Base-by-base conservation (phyloP, 2,888 invertebrate genomes). In the Agrotis ipsilon region DNA sequence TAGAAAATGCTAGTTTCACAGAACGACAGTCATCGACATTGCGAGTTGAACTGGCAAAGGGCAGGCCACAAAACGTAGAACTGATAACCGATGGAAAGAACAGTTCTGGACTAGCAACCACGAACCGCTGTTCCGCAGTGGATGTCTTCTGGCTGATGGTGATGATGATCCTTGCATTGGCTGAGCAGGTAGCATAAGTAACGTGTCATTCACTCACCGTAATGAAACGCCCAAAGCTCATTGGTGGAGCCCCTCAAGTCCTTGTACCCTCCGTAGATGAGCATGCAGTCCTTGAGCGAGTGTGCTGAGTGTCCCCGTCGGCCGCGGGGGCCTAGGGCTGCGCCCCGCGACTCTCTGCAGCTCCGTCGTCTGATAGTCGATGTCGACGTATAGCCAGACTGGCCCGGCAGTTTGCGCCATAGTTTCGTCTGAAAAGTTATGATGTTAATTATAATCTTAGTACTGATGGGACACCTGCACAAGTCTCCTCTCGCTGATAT, bases 181-280 rank as follows among this genome's bases (percentile, higher is more conserved):
- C 32, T 32, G 32, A 7, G 32, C 7, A 32, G 32, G 32, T 32
- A 7, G 1, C 32, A 32, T 6, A 39, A 9, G 39, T 39, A 39
- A 39, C 39, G 39, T 11, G 39, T 39, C 2, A 39, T 39, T 13
- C 9, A 59, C 87, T 87, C 93, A 98, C 98, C 98, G 82, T 98
- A 98, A 92, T 98, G 98, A 90, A 98, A 98, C 3, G 97, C 98
- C 99, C 99, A 99, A 7, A 98, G 94, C 91, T 99, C 98, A 65
- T 97, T 97, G 21, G 98, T 98, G 55, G 98, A 98, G 11, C 98
- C 98, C 68, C 97, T 96, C 75, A 98, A 94, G 91, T 99, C 98
- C 89, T 98, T 97, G 93, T 98, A 98, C 6, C 99, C 99, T 7
- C 98, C 99, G 92, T 98, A 98, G 80, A 99, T 96, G 75, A 98